Evolutionary conservation across 1,140 invertebrate species (phyloP).

Genomic region (Microplitis mediator): DNA sequence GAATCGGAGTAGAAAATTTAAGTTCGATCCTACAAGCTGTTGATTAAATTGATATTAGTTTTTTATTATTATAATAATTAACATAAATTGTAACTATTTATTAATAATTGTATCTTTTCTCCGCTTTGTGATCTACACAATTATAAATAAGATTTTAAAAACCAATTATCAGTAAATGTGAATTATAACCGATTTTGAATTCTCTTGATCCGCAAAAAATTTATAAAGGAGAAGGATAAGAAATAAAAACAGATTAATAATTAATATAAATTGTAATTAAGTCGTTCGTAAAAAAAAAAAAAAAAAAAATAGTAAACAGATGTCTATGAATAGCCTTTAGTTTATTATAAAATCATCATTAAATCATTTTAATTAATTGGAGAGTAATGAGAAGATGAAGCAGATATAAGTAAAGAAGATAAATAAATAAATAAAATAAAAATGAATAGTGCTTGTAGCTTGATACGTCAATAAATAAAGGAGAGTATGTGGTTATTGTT

Average conservation of each 20-base stretch:
- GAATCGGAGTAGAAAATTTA: too few species aligned
- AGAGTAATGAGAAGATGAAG: neutral
- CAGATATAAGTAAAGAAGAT: neutral
- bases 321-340: neutral
- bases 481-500: neutral
- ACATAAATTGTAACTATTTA: conserved; percentile 26
- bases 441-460: conserved; percentile 35
- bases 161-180: conserved; percentile 34
- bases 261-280: conserved; percentile 44
- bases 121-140: conserved; percentile 36
- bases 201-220: conserved; percentile 38
- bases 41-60: too few species aligned
- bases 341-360: neutral
- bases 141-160: conserved; percentile 15
- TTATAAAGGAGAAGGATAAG: too few species aligned
- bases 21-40: too few species aligned
- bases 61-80: too few species aligned
- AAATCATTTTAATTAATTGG: neutral
- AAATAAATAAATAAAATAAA: conserved; percentile 3
- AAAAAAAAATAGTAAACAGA: conserved; percentile 20
- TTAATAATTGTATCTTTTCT: conserved; percentile 37
- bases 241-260: conserved; percentile 44
- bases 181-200: conserved; percentile 29
- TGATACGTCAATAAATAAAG: conserved; percentile 29
- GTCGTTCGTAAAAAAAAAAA: conserved; percentile 31